A percentile compares a stretch with the other conserved stretches of the same genome.
Evolutionary conservation across 2,113 vertebrate genomes (phyloP).

Genomic region (Pseudorhombus dupliciocellatus): DNA sequence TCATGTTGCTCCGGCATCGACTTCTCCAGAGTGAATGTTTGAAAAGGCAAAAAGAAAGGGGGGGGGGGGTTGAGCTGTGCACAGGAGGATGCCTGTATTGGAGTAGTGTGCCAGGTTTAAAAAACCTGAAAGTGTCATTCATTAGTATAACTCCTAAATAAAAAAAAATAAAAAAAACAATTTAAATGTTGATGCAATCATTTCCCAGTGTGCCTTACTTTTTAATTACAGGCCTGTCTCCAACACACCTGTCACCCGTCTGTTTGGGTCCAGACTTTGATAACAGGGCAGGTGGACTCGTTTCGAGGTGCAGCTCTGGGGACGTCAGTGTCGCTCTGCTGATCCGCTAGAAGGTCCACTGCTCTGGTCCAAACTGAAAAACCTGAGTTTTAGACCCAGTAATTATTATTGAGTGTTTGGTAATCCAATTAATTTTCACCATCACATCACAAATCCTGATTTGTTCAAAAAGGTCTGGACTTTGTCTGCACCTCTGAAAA

Average conservation of each 20-base stretch:
- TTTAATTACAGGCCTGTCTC: neutral
- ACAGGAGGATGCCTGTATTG: constrained; percentile 1
- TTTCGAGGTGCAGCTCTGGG: neutral
- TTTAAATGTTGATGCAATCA: neutral
- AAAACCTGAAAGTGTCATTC: neutral
- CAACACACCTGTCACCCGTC: neutral
- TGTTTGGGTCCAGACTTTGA: neutral
- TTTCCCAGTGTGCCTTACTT: neutral
- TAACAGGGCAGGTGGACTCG: neutral
- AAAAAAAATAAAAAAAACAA: neutral
- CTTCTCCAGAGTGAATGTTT: neutral
- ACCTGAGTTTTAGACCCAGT: neutral
- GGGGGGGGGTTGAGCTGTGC: neutral
- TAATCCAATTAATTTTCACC: neutral
- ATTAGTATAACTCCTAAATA: neutral
- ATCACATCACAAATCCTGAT: neutral
- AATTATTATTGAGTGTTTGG: neutral
- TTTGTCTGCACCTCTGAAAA: too few relatives aligned
- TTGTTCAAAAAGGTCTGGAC: neutral
- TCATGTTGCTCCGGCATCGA: constrained; percentile 7
- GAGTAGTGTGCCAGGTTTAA: constrained; percentile 8
- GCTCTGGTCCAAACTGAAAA: neutral
- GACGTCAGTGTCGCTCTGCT: neutral
- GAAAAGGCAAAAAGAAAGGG: neutral
- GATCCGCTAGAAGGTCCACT: neutral